These are phyloP conservation scores for Sebastolobus altivelis DNA, from an alignment of 2,797 vertebrate species.

Conservation along the genomic window DNA sequence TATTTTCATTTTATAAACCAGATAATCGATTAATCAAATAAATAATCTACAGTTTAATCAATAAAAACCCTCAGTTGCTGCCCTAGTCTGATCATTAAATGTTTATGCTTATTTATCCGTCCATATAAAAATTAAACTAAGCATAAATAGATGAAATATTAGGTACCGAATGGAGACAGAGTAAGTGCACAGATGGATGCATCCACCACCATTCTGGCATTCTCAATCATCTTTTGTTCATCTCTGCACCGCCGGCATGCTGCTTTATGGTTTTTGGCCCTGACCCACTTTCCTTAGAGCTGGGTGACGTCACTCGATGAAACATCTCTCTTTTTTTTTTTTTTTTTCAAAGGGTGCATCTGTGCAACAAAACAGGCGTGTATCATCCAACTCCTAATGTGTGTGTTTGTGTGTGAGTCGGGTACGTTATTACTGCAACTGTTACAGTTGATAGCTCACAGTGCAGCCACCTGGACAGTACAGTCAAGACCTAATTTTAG, in stretches of 20 bases:
- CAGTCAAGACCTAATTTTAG: slow-evolving; percentile 68
- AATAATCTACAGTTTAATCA: not conserved
- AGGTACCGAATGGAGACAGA: not conserved
- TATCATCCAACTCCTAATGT: not conserved
- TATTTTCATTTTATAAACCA: not conserved
- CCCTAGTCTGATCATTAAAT: not conserved
- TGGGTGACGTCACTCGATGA: slow-evolving; percentile 62
- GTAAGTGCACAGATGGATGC: slow-evolving; percentile 42
- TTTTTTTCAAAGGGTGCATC: slow-evolving; percentile 50
- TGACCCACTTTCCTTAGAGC: slow-evolving; percentile 80
- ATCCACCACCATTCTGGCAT: slow-evolving; percentile 36
- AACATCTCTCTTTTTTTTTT: slow-evolving; percentile 28
- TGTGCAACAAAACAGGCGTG: slow-evolving; percentile 38
- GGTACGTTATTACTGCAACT: not conserved
- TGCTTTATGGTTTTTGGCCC: slow-evolving; percentile 67
- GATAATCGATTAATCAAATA: not conserved
- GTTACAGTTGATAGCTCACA: slow-evolving; percentile 51
- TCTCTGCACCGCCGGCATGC: slow-evolving; percentile 48
- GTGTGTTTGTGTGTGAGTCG: not conserved
- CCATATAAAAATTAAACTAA: not conserved
- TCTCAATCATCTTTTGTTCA: slow-evolving; percentile 65
- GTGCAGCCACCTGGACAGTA: slow-evolving; percentile 76
- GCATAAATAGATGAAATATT: slow-evolving; percentile 8
- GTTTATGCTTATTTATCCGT: not conserved
- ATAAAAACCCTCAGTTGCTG: not conserved